Percentiles rank a stretch among this genome's conserved stretches.
These are phyloP conservation scores for Chaetura pelagica DNA, from an alignment of 2,113 vertebrate genomes.

Conservation along the genomic window DNA sequence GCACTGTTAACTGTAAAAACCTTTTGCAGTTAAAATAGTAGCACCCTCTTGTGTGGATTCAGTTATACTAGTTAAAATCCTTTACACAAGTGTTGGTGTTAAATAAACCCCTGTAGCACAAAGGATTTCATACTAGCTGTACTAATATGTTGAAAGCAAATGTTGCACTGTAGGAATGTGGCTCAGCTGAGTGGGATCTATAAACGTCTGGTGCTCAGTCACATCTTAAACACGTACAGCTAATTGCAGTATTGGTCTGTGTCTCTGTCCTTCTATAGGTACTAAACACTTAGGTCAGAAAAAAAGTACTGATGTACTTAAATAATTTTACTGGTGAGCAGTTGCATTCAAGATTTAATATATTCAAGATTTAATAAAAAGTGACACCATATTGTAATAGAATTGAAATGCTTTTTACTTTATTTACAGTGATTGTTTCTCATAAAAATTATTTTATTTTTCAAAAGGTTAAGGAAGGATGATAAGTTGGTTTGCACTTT, in stretches of 20 bases:
- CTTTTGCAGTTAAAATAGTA: slow-evolving; percentile 28
- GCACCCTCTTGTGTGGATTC: slow-evolving; percentile 43
- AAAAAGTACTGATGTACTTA: neutral
- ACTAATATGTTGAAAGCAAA: neutral
- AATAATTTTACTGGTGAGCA: neutral
- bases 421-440: slow-evolving; percentile 56
- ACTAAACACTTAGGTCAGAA: neutral
- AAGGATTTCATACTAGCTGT: neutral
- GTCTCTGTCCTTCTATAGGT: neutral
- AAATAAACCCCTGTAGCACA: neutral
- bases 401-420: slow-evolving; percentile 41
- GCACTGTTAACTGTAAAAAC: neutral
- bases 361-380: neutral
- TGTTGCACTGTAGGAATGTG: neutral
- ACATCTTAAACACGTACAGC: neutral
- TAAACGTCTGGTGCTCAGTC: neutral
- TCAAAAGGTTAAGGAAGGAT: slow-evolving; percentile 74
- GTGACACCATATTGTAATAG: neutral
- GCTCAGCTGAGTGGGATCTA: neutral
- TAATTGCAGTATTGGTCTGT: neutral
- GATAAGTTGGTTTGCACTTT: slow-evolving; percentile 84
- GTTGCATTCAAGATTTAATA: neutral
- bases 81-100: neutral
- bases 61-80: neutral
- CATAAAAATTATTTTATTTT: slow-evolving; percentile 61